Evolutionary conservation across 2,113 vertebrate species (phyloP).

Genomic region (Hemichromis elongatus): DNA sequence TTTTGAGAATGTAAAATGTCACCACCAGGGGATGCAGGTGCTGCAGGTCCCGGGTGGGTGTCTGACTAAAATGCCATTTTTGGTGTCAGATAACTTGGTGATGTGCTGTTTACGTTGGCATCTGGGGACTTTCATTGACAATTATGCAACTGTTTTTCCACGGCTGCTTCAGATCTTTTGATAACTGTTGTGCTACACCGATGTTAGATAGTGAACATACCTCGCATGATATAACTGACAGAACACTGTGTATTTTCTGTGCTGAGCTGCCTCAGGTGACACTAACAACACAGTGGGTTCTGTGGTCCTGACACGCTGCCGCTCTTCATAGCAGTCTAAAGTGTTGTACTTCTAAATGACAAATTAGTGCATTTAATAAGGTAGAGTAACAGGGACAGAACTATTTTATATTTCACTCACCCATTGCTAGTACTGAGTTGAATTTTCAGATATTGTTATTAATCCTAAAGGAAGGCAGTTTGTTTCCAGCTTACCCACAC

Average conservation of each 20-base stretch:
- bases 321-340: not conserved
- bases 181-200: not conserved
- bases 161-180: not conserved
- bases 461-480: not conserved
- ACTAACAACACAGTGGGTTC: not conserved
- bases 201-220: not conserved
- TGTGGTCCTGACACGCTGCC: not conserved
- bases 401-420: not conserved
- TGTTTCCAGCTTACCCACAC: not conserved
- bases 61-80: not conserved
- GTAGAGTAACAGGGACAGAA: not conserved
- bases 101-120: not conserved
- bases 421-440: not conserved
- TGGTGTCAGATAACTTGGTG: not conserved
- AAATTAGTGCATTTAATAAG: not conserved
- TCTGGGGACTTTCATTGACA: not conserved
- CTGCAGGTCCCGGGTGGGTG: not conserved
- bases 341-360: not conserved
- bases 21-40: not conserved
- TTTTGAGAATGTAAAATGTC: not conserved
- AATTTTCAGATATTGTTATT: not conserved
- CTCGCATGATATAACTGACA: not conserved
- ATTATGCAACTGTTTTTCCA: not conserved
- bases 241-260: not conserved
- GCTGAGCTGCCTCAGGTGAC: not conserved